A percentile compares a stretch with the other conserved stretches of the same genome.
These are phyloP conservation scores for Ispidina lecontei DNA, from an alignment of 2,797 vertebrate genomes.

Conservation along the genomic window DNA sequence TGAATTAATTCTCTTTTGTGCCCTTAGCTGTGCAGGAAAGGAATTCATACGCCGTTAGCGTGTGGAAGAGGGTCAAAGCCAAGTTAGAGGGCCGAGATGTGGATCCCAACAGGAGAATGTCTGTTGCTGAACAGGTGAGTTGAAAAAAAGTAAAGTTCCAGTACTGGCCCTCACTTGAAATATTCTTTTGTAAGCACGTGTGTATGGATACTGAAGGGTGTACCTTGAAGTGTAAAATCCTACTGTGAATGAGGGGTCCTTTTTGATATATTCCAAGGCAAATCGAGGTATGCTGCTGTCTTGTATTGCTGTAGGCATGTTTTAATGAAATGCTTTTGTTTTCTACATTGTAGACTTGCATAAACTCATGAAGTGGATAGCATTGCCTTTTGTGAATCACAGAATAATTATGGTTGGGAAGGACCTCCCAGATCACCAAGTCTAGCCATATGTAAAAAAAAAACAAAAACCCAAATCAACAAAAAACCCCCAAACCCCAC, in stretches of 20 bases:
- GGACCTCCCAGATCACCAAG: no score
- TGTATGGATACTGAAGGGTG: background rate
- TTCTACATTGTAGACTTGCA: background rate
- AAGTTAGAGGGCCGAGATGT: constrained; percentile 97
- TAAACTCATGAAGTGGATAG: background rate
- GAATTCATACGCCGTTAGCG: constrained; percentile 98
- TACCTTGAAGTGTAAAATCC: background rate
- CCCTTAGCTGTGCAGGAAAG: constrained; percentile 94
- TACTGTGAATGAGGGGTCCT: background rate
- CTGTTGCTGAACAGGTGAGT: constrained; percentile 94
- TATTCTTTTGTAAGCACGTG: background rate
- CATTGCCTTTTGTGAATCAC: background rate
- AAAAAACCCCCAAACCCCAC: no score
- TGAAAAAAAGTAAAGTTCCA: background rate
- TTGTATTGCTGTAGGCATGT: background rate
- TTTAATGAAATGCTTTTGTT: background rate
- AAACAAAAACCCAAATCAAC: no score
- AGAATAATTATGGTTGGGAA: no score
- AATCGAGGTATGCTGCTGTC: background rate
- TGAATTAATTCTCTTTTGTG: background rate
- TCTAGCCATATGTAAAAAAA: no score
- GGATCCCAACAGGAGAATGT: constrained; percentile 97
- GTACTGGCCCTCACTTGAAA: background rate
- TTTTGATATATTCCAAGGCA: background rate
- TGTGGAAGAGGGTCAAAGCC: constrained; percentile 99